Conservation (phyloP, 2,888 invertebrate genomes). For the Agrypnus murinus region DNA sequence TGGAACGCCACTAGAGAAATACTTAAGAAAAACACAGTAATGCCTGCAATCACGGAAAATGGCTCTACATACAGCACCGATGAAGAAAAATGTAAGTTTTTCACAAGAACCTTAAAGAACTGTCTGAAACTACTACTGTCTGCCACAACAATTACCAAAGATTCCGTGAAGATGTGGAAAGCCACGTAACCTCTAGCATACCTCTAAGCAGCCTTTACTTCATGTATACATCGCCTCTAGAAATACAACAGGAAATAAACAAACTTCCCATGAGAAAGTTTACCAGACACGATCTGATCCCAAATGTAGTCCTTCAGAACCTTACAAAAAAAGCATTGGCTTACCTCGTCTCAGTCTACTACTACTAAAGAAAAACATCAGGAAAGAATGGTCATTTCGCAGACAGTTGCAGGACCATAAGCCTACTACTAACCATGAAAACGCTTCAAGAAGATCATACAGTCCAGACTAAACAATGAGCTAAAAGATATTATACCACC, state of each 20-base stretch:
- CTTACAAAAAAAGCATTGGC: constrained; percentile 4
- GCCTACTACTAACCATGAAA: neutral
- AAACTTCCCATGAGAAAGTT: constrained; percentile 1
- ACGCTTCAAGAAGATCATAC: too few species aligned
- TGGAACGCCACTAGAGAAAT: neutral
- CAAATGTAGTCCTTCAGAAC: neutral
- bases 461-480: too few species aligned
- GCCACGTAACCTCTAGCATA: neutral
- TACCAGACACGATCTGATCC: too few species aligned
- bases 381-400: neutral
- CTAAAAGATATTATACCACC: constrained; percentile 2
- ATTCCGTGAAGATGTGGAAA: too few species aligned
- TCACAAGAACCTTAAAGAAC: neutral
- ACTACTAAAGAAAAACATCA: neutral
- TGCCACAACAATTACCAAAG: constrained; percentile 8
- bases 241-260: constrained; percentile 5
- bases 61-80: neutral
- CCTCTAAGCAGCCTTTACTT: neutral
- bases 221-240: neutral
- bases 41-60: neutral
- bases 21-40: neutral
- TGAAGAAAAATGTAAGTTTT: constrained; percentile 5
- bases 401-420: too few species aligned
- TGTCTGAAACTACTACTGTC: neutral
- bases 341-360: neutral